Base-by-base conservation (phyloP, 1,140 invertebrate genomes). In the Idris sp. region DNA sequence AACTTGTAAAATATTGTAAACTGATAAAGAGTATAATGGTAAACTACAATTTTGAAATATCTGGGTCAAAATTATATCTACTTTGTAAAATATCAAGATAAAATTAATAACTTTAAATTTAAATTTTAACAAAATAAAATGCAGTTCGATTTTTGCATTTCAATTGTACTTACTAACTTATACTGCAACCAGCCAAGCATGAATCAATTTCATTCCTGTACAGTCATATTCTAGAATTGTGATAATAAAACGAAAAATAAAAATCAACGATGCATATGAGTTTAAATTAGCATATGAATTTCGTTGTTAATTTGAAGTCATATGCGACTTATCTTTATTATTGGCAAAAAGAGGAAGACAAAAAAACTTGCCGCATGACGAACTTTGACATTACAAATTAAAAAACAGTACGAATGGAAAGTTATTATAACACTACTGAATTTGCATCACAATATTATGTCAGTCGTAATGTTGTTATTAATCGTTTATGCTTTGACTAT, bases 221-320 rank as follows among this genome's bases (percentile, higher is more conserved):
- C 10, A 16, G 36, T 38, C 30, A 54, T 53, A 76, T n/a, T n/a
- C n/a, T 53, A 41, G 48, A 31, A 77, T 69, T 36, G 54, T 22
- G 65, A 77, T 72, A 72, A 73, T 72, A 67, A 76, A 59, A 36
- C 44, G 13, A 14, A 28, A 33, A 54, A 59, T 71, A 53, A 61
- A 72, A 49, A 8, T 40, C 44, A 30, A 31, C 43, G 15, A 71
- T 71, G 74, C 67, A 61, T 75, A 72, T 72, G 43, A 61, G 38
- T 22, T 40, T 2, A 22, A 33, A 81, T 79, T 74, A 76, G 49
- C 72, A 72, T 78, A 79, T 77, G 75, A 78, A 79, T 81, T 19
- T 65, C 48, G 18, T 36, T 30, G 44, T 41, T 49, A 41, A 62
- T 49, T 62, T 51, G 5, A 51, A 48, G 9, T 51, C 46, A 74